phyloP scores from a whole-genome alignment of 2,113 vertebrate species.

The Brachypteracias leptosomus region DNA sequence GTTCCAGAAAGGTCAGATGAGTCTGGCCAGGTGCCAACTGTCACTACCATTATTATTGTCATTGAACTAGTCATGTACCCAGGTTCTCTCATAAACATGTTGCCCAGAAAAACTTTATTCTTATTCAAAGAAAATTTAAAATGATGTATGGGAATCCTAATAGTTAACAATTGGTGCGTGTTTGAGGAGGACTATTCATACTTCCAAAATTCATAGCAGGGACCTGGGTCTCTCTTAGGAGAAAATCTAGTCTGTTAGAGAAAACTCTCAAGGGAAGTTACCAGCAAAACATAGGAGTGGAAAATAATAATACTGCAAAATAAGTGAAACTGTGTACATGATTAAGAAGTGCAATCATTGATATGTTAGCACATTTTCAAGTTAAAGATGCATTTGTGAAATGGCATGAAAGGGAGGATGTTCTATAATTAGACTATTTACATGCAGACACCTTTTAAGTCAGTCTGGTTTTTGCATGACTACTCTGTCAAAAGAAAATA shows the following conservation, averaged over 20 bases:
- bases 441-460: background rate
- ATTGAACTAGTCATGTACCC: constrained; percentile 47
- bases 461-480: background rate
- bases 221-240: background rate
- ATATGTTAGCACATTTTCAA: background rate
- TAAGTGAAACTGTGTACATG: background rate
- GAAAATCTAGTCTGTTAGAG: background rate
- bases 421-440: background rate
- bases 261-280: background rate
- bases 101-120: constrained; percentile 50
- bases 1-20: background rate
- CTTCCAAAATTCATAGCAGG: background rate
- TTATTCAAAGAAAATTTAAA: constrained; percentile 61
- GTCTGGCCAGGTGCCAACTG: constrained; percentile 4
- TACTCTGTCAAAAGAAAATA: background rate
- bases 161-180: background rate
- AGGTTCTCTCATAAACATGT: constrained; percentile 44
- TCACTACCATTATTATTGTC: constrained; percentile 53
- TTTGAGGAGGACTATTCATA: background rate
- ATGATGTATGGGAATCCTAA: constrained; percentile 20
- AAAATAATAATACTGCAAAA: background rate
- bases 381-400: background rate
- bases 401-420: background rate
- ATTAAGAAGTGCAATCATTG: background rate
- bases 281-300: background rate